Conservation (phyloP, 2,888 invertebrate species). For the Leptinotarsa juncta region DNA sequence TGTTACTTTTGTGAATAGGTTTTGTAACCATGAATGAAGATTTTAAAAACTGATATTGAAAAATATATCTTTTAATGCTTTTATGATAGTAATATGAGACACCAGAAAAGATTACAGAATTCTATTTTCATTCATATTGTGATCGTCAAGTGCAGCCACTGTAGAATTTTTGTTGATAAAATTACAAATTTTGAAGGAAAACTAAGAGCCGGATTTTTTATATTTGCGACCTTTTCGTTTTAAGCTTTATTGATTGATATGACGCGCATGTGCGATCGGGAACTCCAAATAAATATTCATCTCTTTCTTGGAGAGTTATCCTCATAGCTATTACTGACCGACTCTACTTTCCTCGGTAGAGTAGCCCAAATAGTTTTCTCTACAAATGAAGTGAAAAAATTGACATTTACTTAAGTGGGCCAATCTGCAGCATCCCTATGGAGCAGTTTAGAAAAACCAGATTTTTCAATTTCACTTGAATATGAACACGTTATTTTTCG, state of each 20-base stretch:
- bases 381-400: conserved; percentile 16
- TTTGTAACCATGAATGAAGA: too few relatives aligned
- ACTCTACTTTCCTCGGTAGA: conserved; percentile 24
- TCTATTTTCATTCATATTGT: too few relatives aligned
- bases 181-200: too few relatives aligned
- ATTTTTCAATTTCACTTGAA: conserved; percentile 42
- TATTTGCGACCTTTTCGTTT: conserved; percentile 11
- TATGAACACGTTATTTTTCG: conserved; percentile 37
- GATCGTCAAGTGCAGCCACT: too few relatives aligned
- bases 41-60: too few relatives aligned
- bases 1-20: too few relatives aligned
- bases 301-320: not conserved
- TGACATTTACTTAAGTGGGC: conserved; percentile 33
- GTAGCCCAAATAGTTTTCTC: conserved; percentile 28
- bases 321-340: conserved; percentile 21
- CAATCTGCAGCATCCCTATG: conserved; percentile 55
- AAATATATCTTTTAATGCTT: too few relatives aligned
- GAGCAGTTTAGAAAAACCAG: conserved; percentile 43
- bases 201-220: not conserved
- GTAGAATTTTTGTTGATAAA: too few relatives aligned
- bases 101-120: too few relatives aligned
- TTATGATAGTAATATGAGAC: too few relatives aligned
- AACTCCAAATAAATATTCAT: conserved; percentile 36
- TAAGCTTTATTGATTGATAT: conserved; percentile 52
- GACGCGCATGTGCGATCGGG: conserved; percentile 48